Percentiles rank a stretch among this genome's conserved stretches.
Conservation (phyloP, 2,888 invertebrate genomes). For the Augochlorella aurata region DNA sequence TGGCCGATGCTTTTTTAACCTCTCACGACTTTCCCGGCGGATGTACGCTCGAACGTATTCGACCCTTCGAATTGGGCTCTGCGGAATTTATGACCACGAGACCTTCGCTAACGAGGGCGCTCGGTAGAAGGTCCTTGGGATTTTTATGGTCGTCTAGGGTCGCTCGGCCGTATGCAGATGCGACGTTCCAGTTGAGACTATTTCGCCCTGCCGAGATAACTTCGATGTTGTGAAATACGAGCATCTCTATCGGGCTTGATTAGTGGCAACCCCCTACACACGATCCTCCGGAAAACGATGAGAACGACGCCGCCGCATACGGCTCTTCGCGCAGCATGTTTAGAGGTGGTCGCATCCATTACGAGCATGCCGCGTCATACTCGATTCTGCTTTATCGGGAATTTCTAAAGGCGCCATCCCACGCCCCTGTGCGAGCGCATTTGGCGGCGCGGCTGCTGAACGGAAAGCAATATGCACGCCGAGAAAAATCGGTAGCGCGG, state of each 20-base stretch:
- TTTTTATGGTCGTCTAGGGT: slow-evolving; percentile 45
- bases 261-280: slow-evolving; percentile 43
- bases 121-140: background rate
- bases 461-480: slow-evolving; percentile 40
- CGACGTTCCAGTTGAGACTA: slow-evolving; percentile 7
- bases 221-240: slow-evolving; percentile 63
- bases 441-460: slow-evolving; percentile 34
- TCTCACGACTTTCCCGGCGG: slow-evolving; percentile 33
- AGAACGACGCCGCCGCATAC: background rate
- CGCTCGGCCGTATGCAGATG: slow-evolving; percentile 14
- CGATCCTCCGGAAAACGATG: slow-evolving; percentile 48
- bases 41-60: background rate
- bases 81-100: background rate
- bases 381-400: slow-evolving; percentile 66
- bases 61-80: background rate
- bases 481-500: background rate
- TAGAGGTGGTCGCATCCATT: slow-evolving; percentile 58
- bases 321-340: slow-evolving; percentile 29
- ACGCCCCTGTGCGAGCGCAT: slow-evolving; percentile 34
- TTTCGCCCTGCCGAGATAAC: slow-evolving; percentile 21
- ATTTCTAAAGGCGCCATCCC: slow-evolving; percentile 59
- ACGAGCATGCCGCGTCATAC: slow-evolving; percentile 49
- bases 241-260: slow-evolving; percentile 50
- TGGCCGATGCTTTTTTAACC: slow-evolving; percentile 31
- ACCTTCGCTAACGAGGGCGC: slow-evolving; percentile 8